These are phyloP conservation scores for Lycaena phlaeas DNA, from an alignment of 2,888 invertebrate genomes.

Conservation along the genomic window DNA sequence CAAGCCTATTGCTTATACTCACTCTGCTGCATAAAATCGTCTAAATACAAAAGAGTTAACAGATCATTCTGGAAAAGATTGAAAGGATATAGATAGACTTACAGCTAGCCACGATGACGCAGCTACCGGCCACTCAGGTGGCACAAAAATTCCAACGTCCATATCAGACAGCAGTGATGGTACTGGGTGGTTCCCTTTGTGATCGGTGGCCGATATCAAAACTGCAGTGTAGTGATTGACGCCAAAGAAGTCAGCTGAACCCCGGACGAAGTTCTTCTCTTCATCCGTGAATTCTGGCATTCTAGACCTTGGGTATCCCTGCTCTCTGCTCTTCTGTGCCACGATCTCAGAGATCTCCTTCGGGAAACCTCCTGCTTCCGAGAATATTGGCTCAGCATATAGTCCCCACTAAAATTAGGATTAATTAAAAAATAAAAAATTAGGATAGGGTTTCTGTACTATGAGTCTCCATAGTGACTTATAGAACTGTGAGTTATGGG, in stretches of 20 bases:
- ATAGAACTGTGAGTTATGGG: too few relatives aligned
- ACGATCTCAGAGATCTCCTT: constrained; percentile 51
- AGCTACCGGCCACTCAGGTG: constrained; percentile 31
- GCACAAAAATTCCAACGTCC: constrained; percentile 15
- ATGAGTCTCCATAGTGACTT: constrained; percentile 7
- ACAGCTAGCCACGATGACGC: constrained; percentile 38
- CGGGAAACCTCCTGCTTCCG: constrained; percentile 64
- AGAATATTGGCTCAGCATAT: constrained; percentile 62
- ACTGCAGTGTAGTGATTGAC: constrained; percentile 55
- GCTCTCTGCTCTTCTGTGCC: constrained; percentile 35
- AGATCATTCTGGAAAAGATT: too few relatives aligned
- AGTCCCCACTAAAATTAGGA: constrained; percentile 50
- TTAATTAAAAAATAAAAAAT: background rate
- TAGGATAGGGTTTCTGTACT: too few relatives aligned
- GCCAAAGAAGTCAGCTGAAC: constrained; percentile 55
- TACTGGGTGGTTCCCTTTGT: background rate
- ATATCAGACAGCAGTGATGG: constrained; percentile 37
- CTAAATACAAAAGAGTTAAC: background rate
- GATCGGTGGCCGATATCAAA: constrained; percentile 25
- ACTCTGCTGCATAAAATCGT: too few relatives aligned
- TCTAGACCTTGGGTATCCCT: constrained; percentile 31
- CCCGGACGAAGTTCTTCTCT: constrained; percentile 28
- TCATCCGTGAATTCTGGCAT: constrained; percentile 31
- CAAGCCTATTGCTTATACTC: too few relatives aligned
- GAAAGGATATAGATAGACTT: background rate